These are phyloP conservation scores for Venturia canescens DNA, from an alignment of 1,140 invertebrate species.

Conservation along the genomic window DNA sequence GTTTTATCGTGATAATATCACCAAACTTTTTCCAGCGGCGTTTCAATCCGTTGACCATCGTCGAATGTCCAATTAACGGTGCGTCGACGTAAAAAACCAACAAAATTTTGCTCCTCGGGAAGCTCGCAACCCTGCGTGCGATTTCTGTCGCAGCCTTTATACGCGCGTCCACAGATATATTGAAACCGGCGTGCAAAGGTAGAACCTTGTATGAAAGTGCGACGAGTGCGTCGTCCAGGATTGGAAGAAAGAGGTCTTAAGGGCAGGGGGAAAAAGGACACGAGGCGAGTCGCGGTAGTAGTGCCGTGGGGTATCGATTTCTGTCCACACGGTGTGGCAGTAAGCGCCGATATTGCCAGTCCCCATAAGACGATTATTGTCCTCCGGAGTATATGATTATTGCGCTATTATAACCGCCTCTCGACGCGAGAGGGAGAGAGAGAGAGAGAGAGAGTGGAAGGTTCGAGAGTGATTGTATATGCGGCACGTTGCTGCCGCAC, in stretches of 20 bases:
- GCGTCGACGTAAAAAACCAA: no score
- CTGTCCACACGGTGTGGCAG: slow-evolving; percentile 48
- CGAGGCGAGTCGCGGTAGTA: slow-evolving; percentile 17
- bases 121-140: no score
- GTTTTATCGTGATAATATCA: no score
- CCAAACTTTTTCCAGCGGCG: no score
- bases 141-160: neutral
- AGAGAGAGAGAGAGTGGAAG: slow-evolving; percentile 51
- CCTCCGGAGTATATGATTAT: slow-evolving; percentile 75
- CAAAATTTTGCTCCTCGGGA: no score
- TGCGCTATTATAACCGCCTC: slow-evolving; percentile 72
- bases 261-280: neutral
- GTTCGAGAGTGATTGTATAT: slow-evolving; percentile 42
- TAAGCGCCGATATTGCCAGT: slow-evolving; percentile 65
- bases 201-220: neutral
- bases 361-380: slow-evolving; percentile 76
- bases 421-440: slow-evolving; percentile 1
- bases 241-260: slow-evolving; percentile 10
- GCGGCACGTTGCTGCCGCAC: neutral
- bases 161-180: neutral
- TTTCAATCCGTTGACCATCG: no score
- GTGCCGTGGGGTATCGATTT: slow-evolving; percentile 51
- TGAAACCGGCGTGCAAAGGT: neutral
- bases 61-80: neutral
- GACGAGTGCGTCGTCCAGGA: slow-evolving; percentile 1